Percentiles rank a stretch among this genome's conserved stretches.
These are phyloP conservation scores for Amphipoea lucens DNA, from an alignment of 2,888 invertebrate species.

Conservation along the genomic window DNA sequence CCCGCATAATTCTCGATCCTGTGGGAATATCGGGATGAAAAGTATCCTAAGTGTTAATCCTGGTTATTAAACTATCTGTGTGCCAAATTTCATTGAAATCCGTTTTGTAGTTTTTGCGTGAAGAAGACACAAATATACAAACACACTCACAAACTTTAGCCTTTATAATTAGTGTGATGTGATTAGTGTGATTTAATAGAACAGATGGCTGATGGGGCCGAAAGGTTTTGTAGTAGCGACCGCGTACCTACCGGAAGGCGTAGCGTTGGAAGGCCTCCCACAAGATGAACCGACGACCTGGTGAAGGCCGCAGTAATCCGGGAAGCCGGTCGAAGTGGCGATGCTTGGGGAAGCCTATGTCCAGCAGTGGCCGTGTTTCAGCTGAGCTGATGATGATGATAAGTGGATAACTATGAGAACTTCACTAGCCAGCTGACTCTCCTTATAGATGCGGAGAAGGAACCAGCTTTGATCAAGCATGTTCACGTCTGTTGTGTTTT, in stretches of 20 bases:
- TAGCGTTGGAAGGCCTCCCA: not conserved
- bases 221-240: not conserved
- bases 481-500: not conserved
- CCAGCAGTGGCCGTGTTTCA: not conserved
- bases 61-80: no score
- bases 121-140: no score
- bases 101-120: no score
- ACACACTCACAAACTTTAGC: no score
- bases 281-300: not conserved
- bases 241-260: not conserved
- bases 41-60: no score
- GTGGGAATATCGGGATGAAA: no score
- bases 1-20: no score
- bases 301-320: not conserved
- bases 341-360: not conserved
- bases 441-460: no score
- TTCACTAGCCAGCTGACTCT: not conserved
- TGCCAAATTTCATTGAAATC: no score
- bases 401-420: not conserved
- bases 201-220: not conserved
- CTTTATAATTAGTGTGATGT: no score
- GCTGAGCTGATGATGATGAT: not conserved
- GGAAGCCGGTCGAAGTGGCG: not conserved
- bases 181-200: not conserved
- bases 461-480: not conserved